Evolutionary conservation across 2,797 vertebrate species (phyloP), one percentile per base, ranked within the genome.

Genomic region (Onychomys torridus): DNA sequence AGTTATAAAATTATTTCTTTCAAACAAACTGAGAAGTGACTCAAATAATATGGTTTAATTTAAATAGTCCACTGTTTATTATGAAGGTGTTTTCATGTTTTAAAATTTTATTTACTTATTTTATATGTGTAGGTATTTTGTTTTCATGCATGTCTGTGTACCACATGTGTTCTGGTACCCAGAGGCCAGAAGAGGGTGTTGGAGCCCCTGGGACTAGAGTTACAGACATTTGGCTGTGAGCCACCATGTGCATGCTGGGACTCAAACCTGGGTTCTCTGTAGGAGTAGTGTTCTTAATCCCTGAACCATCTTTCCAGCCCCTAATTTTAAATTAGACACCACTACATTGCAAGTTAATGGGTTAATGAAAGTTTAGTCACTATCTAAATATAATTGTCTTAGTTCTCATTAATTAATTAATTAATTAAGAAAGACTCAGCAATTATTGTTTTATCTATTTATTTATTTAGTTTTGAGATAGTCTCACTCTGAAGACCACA

Each of bases 321-420:
- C 46, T 34, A 78, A 37, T 97, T 97, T 90, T 81, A 95, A 94
- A 82, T 93, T 85, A 88, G 32, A 79, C 93, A 96, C 83, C 37
- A 65, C 37, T 86, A 46, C 37, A 83, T 90, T 92, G 25, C 91
- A 95, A 75, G n/a, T 87, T 95, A 89, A 95, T 63, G 21, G 52
- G 19, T 8, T 87, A 85, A 90, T 77, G 21, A 96, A 61, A 96
- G 86, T 92, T 86, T 91, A 95, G 67, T 96, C 29, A 77, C 29
- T 95, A 27, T 96, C 27, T 93, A 57, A 95, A 63, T 63, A 25
- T 83, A 32, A 85, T 59, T 89, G 11, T 92, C 93, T 94, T 87
- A 82, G 61, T 94, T 87, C 71, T 96, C 43, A 91, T 96, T 95
- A 65, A 93, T 91, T 75, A 95, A 52, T 49, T 49, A 49, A 49